Evolutionary conservation across 23 tunicate genomes (phyloP), one percentile per base, ranked within the genome.

Genomic region (Oikopleura dioica): DNA sequence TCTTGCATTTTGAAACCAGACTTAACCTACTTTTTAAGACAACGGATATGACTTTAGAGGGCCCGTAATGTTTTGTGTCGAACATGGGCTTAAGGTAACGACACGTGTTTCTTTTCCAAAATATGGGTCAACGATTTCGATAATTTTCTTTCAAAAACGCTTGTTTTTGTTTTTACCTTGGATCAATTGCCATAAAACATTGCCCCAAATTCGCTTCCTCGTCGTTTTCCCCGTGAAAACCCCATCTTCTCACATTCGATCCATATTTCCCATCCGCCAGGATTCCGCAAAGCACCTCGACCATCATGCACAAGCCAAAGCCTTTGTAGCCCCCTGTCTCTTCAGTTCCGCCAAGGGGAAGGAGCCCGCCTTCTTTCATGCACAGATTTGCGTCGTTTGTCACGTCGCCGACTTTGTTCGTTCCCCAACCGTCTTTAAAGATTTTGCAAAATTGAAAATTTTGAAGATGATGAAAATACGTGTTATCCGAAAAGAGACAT

Each of bases 271-370:
- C 79, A 5, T 95, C 99, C 0, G 83, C 76, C 72, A 94, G 34
- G 16, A 86, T 79, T 1, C 89, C 95, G 75, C 95, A 86, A 78
- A 94, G 30, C 12, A 94, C 76, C 38, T 94, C 99, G 0, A 94
- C 99, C 99, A 94, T 94, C 95, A 94, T 81, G 1, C 85, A 88
- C 12, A 94, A 69, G 0, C 99, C 99, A 76, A 86, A 94, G 38
- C 99, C 99, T 94, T 94, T 94, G 63, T 94, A 94, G 50, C 99
- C 99, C 5, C 95, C 87, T 34, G 84, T 50, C n/a, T 82, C 78
- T 69, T 94, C 99, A 38, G 81, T 75, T 36, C 99, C 99, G 28
- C 99, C 99, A 0, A 94, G 81, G 0, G 99, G 99, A 32, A 94
- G 59, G 37, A 94, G 37, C 1, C 99, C 99, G 35, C 99, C 99